Percentiles rank a stretch among this genome's conserved stretches.
Conservation (phyloP, 2,797 vertebrate genomes). For the Sebastes baramenuke region DNA sequence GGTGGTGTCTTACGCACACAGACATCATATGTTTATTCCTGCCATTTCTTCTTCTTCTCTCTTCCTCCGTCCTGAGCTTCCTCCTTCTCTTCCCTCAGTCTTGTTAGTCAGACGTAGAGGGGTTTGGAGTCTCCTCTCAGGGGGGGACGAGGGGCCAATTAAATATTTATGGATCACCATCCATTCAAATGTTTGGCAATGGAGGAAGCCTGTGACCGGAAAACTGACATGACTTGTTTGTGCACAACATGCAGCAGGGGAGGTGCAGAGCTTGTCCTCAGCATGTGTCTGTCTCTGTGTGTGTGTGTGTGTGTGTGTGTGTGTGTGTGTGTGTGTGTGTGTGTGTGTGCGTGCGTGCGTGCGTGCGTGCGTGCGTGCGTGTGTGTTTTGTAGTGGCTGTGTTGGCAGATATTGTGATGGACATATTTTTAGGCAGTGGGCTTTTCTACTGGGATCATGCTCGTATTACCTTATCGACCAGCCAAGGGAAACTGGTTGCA, state of each 20-base stretch:
- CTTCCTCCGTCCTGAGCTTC: not conserved
- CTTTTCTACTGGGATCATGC: conserved; percentile 4
- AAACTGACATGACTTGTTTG: conserved; percentile 68
- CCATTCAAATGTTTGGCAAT: conserved; percentile 69
- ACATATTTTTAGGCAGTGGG: conserved; percentile 34
- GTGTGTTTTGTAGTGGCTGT: conserved; percentile 1
- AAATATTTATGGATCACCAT: conserved; percentile 79
- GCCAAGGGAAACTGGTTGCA: not conserved
- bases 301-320: not conserved
- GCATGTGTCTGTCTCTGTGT: conserved; percentile 15
- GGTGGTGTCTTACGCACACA: not conserved
- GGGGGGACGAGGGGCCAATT: conserved; percentile 56
- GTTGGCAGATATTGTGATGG: conserved; percentile 40
- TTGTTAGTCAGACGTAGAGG: conserved; percentile 62
- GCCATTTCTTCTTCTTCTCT: conserved; percentile 14
- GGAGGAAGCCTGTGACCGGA: conserved; percentile 63
- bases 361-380: not conserved
- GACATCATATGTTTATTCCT: conserved; percentile 14
- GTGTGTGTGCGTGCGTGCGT: not conserved
- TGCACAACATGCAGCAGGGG: conserved; percentile 49
- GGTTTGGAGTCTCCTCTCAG: conserved; percentile 37
- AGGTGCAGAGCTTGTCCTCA: conserved; percentile 47
- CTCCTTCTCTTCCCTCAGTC: conserved; percentile 13
- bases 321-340: not conserved
- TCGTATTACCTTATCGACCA: conserved; percentile 28